phyloP scores from a whole-genome alignment of 1,140 invertebrate species.

The Drosophila parvula region DNA sequence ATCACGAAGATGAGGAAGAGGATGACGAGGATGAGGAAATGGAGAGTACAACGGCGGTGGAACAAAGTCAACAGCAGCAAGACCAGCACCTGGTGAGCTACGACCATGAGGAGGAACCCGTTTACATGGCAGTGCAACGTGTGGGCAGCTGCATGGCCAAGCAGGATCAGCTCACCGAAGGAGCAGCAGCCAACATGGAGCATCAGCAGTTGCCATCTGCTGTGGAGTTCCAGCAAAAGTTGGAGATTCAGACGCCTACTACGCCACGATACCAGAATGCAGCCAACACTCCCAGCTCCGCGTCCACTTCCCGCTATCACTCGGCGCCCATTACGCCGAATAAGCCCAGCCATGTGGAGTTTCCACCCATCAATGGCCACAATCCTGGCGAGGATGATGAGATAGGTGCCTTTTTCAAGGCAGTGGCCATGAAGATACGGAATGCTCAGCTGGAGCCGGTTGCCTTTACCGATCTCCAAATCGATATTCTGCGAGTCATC shows the following conservation, averaged over 20 bases:
- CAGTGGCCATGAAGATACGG: slow-evolving; percentile 81
- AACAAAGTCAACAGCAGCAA: slow-evolving; percentile 42
- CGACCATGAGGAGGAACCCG: slow-evolving; percentile 55
- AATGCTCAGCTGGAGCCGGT: slow-evolving; percentile 75
- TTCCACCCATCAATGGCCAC: slow-evolving; percentile 25
- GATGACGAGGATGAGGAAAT: slow-evolving; percentile 70
- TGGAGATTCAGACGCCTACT: slow-evolving; percentile 53
- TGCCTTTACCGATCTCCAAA: slow-evolving; percentile 79
- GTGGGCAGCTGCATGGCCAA: slow-evolving; percentile 52
- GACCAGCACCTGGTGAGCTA: slow-evolving; percentile 61
- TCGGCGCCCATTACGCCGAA: slow-evolving; percentile 33
- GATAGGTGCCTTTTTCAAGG: slow-evolving; percentile 79
- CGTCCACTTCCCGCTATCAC: slow-evolving; percentile 48
- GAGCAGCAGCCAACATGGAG: slow-evolving; percentile 35
- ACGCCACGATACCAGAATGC: slow-evolving; percentile 51
- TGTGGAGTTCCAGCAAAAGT: slow-evolving; percentile 52
- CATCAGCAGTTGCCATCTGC: slow-evolving; percentile 49
- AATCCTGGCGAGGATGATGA: slow-evolving; percentile 69
- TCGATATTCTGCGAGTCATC: slow-evolving; percentile 77
- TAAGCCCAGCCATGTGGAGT: slow-evolving; percentile 41
- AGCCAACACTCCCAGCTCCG: slow-evolving; percentile 45
- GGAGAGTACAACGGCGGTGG: slow-evolving; percentile 46
- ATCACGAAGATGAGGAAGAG: slow-evolving; percentile 56
- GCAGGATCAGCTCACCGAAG: slow-evolving; percentile 42
- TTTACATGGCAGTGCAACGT: slow-evolving; percentile 62